Conservation (phyloP, 2,113 vertebrate species). For the Rallus limicola region DNA sequence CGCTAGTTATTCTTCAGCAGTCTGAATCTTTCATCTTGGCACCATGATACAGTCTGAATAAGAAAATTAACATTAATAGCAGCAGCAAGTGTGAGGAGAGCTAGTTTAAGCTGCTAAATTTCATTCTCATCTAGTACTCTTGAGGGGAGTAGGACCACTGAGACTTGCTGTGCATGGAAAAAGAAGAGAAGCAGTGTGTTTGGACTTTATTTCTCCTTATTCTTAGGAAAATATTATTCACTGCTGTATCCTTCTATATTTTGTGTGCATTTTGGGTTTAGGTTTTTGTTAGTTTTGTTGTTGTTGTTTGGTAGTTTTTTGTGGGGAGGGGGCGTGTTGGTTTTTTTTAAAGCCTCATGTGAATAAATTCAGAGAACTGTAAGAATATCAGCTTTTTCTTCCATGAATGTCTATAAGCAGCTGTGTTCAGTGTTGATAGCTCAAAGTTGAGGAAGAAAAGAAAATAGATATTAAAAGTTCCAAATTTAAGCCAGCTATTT, state of each 20-base stretch:
- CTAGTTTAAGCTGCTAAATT: constrained; percentile 31
- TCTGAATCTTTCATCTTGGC: constrained; percentile 57
- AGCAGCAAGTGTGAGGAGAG: constrained; percentile 5
- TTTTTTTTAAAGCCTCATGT: background rate
- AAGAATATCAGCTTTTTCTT: background rate
- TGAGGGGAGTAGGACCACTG: background rate
- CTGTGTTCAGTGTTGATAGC: background rate
- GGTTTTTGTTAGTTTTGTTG: background rate
- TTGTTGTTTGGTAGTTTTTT: background rate
- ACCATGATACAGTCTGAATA: constrained; percentile 43
- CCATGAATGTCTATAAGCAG: background rate
- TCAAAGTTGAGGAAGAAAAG: background rate
- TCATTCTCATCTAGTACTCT: background rate
- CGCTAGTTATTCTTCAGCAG: constrained; percentile 9
- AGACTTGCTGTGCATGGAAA: background rate
- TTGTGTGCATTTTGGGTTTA: too few relatives aligned
- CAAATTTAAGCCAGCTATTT: background rate
- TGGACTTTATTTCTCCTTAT: constrained; percentile 14
- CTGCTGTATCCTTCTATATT: background rate
- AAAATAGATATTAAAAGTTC: background rate
- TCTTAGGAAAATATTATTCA: background rate
- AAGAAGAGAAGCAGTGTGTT: background rate
- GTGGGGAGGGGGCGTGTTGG: too few relatives aligned
- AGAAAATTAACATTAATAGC: constrained; percentile 62
- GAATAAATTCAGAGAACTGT: background rate